Evolutionary conservation across 2,797 vertebrate genomes (phyloP).

Genomic region (Setipinna tenuifilis): DNA sequence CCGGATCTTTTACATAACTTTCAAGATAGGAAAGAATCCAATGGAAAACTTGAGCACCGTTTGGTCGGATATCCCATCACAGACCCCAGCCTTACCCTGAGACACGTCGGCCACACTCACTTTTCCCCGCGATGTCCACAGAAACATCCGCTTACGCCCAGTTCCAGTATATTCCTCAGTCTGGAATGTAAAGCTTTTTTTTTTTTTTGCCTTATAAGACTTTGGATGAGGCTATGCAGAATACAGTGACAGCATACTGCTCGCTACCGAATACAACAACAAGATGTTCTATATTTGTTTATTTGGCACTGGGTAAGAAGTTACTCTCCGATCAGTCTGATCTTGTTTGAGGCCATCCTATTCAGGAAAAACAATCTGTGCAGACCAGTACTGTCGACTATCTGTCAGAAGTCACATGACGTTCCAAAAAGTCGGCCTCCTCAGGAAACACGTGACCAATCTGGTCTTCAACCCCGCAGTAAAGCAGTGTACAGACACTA

Average conservation of each 20-base stretch:
- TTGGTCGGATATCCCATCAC: conserved; percentile 32
- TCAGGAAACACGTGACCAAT: conserved; percentile 45
- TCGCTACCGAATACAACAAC: neutral
- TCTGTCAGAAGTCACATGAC: conserved; percentile 72
- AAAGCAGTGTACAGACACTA: neutral
- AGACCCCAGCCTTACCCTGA: conserved; percentile 66
- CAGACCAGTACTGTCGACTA: conserved; percentile 43
- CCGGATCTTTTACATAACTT: conserved; percentile 38
- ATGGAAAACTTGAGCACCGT: conserved; percentile 33
- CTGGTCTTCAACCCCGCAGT: conserved; percentile 5
- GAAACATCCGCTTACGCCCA: conserved; percentile 35
- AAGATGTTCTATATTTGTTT: neutral
- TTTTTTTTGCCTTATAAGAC: neutral
- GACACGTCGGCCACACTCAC: conserved; percentile 48
- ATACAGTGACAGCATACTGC: neutral
- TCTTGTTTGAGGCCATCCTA: conserved; percentile 53
- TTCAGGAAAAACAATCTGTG: conserved; percentile 66
- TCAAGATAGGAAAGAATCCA: neutral
- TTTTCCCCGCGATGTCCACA: conserved; percentile 34
- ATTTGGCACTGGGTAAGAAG: neutral
- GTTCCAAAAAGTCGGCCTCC: conserved; percentile 22
- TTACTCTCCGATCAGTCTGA: neutral
- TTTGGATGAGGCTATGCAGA: neutral
- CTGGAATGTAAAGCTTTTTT: neutral
- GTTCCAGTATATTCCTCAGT: neutral